Conservation (phyloP, 2,888 invertebrate species). For the Arge pagana region DNA sequence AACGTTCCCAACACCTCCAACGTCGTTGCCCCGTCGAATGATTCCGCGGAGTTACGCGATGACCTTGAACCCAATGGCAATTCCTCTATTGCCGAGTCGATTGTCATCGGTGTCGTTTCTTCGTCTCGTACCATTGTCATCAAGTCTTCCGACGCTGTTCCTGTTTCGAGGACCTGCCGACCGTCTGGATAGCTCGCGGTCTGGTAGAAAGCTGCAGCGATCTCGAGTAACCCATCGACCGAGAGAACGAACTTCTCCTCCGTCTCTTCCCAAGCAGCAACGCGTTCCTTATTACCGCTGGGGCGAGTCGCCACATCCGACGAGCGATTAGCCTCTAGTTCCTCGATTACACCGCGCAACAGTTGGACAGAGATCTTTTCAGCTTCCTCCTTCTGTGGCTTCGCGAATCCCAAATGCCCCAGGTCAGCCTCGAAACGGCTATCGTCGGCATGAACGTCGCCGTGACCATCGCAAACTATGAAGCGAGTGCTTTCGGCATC, state of each 20-base stretch:
- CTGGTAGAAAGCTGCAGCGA: too few species aligned
- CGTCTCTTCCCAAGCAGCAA: slow-evolving; percentile 38
- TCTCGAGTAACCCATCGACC: too few species aligned
- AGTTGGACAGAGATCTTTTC: slow-evolving; percentile 30
- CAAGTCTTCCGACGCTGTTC: too few species aligned
- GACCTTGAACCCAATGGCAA: too few species aligned
- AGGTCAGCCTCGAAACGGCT: slow-evolving; percentile 3
- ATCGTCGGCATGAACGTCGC: slow-evolving; percentile 32
- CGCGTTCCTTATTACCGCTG: slow-evolving; percentile 17
- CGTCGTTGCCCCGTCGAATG: too few species aligned
- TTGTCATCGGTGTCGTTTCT: too few species aligned
- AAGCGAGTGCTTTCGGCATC: slow-evolving; percentile 20
- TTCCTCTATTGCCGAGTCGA: too few species aligned
- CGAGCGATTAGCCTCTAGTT: slow-evolving; percentile 32
- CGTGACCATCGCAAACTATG: slow-evolving; percentile 37
- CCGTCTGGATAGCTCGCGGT: too few species aligned
- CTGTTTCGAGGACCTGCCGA: too few species aligned
- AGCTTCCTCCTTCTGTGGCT: slow-evolving; percentile 21
- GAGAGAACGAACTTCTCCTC: slow-evolving; percentile 39
- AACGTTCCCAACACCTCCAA: background rate
- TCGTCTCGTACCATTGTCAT: too few species aligned
- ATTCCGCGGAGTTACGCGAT: too few species aligned
- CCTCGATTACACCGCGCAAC: slow-evolving; percentile 39
- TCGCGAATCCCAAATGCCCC: slow-evolving; percentile 1
- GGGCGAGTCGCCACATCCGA: slow-evolving; percentile 24